phyloP scores from a whole-genome alignment of 2,888 invertebrate species.

The Lasioglossum malachurum region DNA sequence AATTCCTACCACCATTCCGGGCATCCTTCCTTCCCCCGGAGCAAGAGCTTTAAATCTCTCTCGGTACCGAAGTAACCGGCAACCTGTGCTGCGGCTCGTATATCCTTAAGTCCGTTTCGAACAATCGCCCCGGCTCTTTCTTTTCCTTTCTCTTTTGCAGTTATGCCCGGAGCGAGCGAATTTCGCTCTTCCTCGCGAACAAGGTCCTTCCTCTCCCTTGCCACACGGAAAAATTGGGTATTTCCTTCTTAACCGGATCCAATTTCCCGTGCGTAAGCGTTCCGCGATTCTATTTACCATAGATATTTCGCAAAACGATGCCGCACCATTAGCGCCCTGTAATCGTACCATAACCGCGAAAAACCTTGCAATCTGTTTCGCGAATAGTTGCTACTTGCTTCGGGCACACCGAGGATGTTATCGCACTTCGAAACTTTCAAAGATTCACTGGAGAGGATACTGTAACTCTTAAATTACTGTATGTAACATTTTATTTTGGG shows the following conservation, averaged over 20 bases:
- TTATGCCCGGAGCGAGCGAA: slow-evolving; percentile 57
- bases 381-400: not conserved
- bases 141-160: slow-evolving; percentile 54
- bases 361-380: not conserved
- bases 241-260: slow-evolving; percentile 44
- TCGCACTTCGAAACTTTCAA: not conserved
- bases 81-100: slow-evolving; percentile 75
- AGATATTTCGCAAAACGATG: slow-evolving; percentile 6
- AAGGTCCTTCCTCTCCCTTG: not conserved
- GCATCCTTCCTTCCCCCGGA: slow-evolving; percentile 74
- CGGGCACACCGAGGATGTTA: not conserved
- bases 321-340: not conserved
- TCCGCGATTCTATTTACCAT: not conserved
- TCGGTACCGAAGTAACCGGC: slow-evolving; percentile 70
- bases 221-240: slow-evolving; percentile 51
- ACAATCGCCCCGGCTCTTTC: slow-evolving; percentile 66
- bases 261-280: slow-evolving; percentile 34
- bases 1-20: slow-evolving; percentile 79
- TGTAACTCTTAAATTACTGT: not conserved
- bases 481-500: no score
- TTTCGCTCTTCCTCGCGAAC: slow-evolving; percentile 42
- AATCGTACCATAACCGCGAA: not conserved
- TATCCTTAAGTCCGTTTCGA: slow-evolving; percentile 74
- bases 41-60: slow-evolving; percentile 77
- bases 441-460: not conserved